These are phyloP conservation scores for Pachyuromys duprasi DNA, from an alignment of 2,797 vertebrate species.

Conservation along the genomic window DNA sequence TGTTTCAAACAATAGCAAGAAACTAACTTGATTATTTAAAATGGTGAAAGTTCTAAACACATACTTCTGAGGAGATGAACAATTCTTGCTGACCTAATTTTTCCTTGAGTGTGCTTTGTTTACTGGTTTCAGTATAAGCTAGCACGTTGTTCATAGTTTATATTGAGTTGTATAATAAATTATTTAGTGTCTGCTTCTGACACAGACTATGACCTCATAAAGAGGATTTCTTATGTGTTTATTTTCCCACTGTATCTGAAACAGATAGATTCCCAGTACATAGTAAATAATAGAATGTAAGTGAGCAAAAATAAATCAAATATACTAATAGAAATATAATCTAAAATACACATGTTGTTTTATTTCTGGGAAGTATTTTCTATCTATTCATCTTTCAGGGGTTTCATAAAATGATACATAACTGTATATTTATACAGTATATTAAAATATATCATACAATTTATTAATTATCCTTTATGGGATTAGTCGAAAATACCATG, in stretches of 20 bases:
- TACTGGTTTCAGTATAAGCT: slow-evolving; percentile 1
- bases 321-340: not conserved
- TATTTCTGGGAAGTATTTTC: not conserved
- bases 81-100: not conserved
- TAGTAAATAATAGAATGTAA: not conserved
- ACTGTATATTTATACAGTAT: accelerated
- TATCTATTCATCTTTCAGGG: not conserved
- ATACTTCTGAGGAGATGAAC: not conserved
- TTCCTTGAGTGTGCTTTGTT: not conserved
- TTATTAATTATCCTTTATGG: not conserved
- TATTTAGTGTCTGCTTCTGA: not conserved
- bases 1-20: not conserved
- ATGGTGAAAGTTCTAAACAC: not conserved
- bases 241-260: not conserved
- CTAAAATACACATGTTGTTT: not conserved
- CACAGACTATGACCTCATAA: not conserved
- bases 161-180: not conserved
- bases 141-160: not conserved
- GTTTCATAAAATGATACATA: not conserved
- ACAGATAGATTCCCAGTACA: not conserved
- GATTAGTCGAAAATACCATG: not conserved
- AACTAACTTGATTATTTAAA: not conserved
- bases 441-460: not conserved
- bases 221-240: not conserved
- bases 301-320: not conserved